Evolutionary conservation across 2,797 vertebrate genomes (phyloP).

Genomic region (Scleropages formosus): DNA sequence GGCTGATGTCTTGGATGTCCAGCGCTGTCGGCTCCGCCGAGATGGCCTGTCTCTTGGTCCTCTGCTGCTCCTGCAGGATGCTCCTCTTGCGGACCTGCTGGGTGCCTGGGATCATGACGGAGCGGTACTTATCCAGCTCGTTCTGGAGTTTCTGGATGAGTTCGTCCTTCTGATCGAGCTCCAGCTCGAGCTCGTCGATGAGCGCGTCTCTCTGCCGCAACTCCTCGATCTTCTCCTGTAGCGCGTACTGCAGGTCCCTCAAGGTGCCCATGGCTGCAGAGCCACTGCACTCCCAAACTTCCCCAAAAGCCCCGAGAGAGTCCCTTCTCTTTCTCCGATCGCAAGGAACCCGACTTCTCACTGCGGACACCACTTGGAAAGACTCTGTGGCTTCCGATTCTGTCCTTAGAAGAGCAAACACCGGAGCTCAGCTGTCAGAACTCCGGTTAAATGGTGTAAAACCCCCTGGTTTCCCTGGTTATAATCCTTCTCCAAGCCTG

Average conservation of each 20-base stretch:
- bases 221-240: slow-evolving; percentile 97
- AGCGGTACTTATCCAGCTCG: slow-evolving; percentile 95
- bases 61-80: slow-evolving; percentile 81
- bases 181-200: slow-evolving; percentile 94
- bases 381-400: no score
- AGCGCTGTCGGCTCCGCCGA: slow-evolving; percentile 90
- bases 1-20: slow-evolving; percentile 87
- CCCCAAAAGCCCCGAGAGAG: no score
- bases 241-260: slow-evolving; percentile 90
- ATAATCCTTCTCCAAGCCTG: no score
- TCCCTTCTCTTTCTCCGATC: no score
- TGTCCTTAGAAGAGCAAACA: no score
- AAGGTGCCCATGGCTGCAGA: slow-evolving; percentile 89
- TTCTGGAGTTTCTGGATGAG: slow-evolving; percentile 94
- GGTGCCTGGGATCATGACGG: slow-evolving; percentile 87
- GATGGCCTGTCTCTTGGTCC: slow-evolving; percentile 93
- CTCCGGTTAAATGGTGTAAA: no score
- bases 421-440: no score
- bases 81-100: slow-evolving; percentile 84
- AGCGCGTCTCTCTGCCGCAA: slow-evolving; percentile 90
- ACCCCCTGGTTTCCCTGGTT: no score
- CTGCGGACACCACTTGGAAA: no score
- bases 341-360: no score
- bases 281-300: no score
- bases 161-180: slow-evolving; percentile 95